A percentile compares a stretch with the other conserved stretches of the same genome.
Conservation (phyloP, 92 coral and sea anemone genomes). For the Desmophyllum pertusum region DNA sequence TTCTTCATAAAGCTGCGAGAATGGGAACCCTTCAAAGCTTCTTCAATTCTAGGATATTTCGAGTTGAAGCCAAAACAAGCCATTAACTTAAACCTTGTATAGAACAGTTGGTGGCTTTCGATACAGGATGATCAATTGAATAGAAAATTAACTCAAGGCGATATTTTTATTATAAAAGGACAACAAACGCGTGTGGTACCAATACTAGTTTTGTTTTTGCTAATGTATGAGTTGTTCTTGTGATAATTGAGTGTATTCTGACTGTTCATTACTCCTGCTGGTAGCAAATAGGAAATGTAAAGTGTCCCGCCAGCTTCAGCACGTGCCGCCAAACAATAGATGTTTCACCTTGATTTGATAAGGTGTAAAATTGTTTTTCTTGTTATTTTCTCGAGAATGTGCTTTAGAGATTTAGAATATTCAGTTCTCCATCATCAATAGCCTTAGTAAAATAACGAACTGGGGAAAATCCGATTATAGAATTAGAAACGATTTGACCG, state of each 20-base stretch:
- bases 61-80: constrained; percentile 1
- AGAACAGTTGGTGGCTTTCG: constrained; percentile 39
- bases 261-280: constrained; percentile 46
- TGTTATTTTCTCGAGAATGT: not conserved
- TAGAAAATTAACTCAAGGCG: constrained; percentile 7
- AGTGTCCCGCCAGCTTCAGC: constrained; percentile 15
- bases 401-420: not conserved
- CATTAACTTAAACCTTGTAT: not conserved
- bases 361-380: not conserved
- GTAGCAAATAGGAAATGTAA: not conserved
- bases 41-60: not conserved
- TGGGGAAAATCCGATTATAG: not conserved
- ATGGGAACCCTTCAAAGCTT: not conserved
- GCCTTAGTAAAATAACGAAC: not conserved
- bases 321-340: constrained; percentile 10
- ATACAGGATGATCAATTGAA: constrained; percentile 32
- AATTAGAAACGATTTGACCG: not conserved
- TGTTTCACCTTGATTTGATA: constrained; percentile 15
- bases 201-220: constrained; percentile 21
- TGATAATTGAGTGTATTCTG: constrained; percentile 31
- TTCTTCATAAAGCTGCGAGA: not conserved
- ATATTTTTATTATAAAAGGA: constrained; percentile 35
- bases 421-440: not conserved
- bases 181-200: constrained; percentile 33
- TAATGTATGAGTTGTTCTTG: constrained; percentile 48